Evolutionary conservation across 2,113 vertebrate species (phyloP).

Genomic region (Corydoras sp.): DNA sequence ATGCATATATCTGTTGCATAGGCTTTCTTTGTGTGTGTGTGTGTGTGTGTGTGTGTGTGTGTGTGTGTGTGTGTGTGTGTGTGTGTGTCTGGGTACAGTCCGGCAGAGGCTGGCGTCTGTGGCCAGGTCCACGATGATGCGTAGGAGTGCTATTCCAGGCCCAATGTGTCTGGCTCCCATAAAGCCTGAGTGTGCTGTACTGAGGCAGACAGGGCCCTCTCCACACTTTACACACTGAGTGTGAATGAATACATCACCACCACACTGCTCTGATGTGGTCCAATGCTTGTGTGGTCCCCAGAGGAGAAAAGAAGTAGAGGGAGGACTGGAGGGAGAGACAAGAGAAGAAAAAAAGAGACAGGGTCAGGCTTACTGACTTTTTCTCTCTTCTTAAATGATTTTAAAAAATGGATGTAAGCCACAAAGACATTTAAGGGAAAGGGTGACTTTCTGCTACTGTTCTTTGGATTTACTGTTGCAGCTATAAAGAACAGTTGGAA

Average conservation of each 20-base stretch:
- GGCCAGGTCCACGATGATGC: conserved; percentile 36
- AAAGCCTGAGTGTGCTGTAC: conserved; percentile 26
- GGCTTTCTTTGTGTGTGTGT: too few relatives aligned
- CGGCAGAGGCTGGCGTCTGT: conserved; percentile 39
- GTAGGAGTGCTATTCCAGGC: conserved; percentile 42
- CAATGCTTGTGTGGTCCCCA: conserved; percentile 69
- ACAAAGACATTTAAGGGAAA: conserved; percentile 20
- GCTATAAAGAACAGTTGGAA: neutral
- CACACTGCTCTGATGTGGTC: conserved; percentile 69
- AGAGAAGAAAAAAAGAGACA: conserved; percentile 16
- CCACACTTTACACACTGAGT: conserved; percentile 51
- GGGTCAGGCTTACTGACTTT: conserved; percentile 27
- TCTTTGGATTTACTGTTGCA: conserved; percentile 5
- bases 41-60: conserved; percentile 17
- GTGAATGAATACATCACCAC: conserved; percentile 68
- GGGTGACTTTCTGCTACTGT: conserved; percentile 27
- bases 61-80: conserved; percentile 23
- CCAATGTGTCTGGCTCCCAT: conserved; percentile 40
- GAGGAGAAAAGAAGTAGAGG: conserved; percentile 34
- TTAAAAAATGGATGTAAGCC: conserved; percentile 30
- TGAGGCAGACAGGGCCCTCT: conserved; percentile 23
- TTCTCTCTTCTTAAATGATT: conserved; percentile 38
- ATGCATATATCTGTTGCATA: too few relatives aligned
- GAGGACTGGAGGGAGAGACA: conserved; percentile 24
- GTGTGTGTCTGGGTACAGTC: conserved; percentile 30